These are phyloP conservation scores for Alviniconcha marisindica DNA, from an alignment of 1,140 invertebrate genomes.

Conservation along the genomic window DNA sequence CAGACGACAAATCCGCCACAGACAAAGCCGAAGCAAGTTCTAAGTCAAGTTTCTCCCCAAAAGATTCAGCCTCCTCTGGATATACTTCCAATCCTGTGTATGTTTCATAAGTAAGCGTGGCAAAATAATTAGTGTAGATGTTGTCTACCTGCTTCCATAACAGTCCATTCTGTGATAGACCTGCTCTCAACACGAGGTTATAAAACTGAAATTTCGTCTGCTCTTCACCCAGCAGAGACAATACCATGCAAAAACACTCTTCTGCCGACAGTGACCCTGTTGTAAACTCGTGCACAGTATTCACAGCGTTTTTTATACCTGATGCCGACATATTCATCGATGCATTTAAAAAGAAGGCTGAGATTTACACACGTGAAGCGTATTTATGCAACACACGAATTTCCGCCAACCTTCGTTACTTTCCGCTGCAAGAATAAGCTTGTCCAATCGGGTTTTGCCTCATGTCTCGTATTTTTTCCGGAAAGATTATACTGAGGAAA, in stretches of 20 bases:
- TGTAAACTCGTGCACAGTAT: background rate
- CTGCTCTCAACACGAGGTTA: background rate
- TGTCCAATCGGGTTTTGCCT: background rate
- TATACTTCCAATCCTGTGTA: background rate
- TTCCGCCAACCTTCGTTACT: background rate
- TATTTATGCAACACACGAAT: background rate
- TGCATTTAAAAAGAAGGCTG: background rate
- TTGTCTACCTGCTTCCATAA: background rate
- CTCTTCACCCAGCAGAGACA: slow-evolving; percentile 25
- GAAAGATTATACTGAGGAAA: background rate
- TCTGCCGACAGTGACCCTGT: background rate
- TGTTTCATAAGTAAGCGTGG: background rate
- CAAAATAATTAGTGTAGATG: background rate
- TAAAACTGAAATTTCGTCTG: slow-evolving; percentile 3
- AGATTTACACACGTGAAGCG: background rate
- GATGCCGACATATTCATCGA: background rate
- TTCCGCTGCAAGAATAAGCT: background rate
- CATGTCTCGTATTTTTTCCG: background rate
- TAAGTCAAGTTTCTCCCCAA: slow-evolving; percentile 13
- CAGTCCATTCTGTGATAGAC: background rate
- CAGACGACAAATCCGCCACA: background rate
- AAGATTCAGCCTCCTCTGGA: background rate
- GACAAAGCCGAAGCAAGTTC: slow-evolving; percentile 6
- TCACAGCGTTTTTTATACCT: background rate
- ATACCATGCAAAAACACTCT: slow-evolving; percentile 23